Conservation (phyloP, 2,888 invertebrate species). For the Polymixis lichenea region DNA sequence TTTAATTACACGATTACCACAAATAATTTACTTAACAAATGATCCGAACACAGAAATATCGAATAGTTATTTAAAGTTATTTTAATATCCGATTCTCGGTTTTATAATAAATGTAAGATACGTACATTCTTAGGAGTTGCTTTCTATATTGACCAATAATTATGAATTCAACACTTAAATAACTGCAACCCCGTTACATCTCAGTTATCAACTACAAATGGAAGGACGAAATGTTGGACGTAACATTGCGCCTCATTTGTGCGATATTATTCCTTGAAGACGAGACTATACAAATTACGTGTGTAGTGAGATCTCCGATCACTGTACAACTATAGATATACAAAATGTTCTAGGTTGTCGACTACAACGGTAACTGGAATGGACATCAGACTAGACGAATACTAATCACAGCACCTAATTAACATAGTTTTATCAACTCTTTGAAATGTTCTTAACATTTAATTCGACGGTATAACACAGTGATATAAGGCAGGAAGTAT, state of each 20-base stretch:
- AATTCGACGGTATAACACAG: conserved; percentile 79
- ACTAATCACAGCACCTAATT: conserved; percentile 84
- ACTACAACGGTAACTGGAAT: conserved; percentile 75
- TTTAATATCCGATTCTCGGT: conserved; percentile 16
- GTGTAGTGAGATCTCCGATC: conserved; percentile 29
- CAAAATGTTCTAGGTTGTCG: conserved; percentile 34
- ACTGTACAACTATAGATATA: conserved; percentile 27
- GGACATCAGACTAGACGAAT: conserved; percentile 82
- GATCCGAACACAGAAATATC: conserved; percentile 23
- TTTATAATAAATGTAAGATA: conserved; percentile 26
- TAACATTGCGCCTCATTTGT: conserved; percentile 43
- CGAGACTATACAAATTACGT: background rate
- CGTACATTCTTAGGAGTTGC: conserved; percentile 32
- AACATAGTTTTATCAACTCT: conserved; percentile 68
- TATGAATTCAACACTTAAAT: background rate
- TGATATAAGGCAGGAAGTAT: conserved; percentile 82
- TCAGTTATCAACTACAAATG: conserved; percentile 43
- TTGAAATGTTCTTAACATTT: conserved; percentile 85
- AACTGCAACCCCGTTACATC: conserved; percentile 14
- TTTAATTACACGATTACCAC: conserved; percentile 48
- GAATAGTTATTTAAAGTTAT: conserved; percentile 32
- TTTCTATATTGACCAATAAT: conserved; percentile 12
- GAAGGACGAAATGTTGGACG: conserved; percentile 65
- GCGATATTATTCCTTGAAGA: conserved; percentile 30
- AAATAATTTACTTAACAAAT: conserved; percentile 39